phyloP scores from a whole-genome alignment of 2,888 invertebrate species.

The Ichneumoninae sp. region DNA sequence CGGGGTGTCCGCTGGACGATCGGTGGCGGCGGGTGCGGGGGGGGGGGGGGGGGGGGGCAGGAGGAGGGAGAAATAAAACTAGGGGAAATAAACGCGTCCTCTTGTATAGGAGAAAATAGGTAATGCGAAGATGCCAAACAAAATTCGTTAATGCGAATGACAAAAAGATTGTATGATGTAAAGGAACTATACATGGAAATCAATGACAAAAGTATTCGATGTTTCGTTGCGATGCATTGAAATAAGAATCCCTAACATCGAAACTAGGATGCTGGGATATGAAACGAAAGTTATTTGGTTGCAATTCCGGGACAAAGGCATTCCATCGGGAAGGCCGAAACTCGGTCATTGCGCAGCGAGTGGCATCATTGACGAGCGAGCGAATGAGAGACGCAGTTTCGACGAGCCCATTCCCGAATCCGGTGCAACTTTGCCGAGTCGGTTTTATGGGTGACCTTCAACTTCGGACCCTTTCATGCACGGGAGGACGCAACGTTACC shows the following conservation, averaged over 20 bases:
- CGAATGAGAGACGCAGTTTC: constrained; percentile 30
- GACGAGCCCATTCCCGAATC: constrained; percentile 31
- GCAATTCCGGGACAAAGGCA: neutral
- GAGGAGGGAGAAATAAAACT: neutral
- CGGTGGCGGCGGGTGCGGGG: constrained; percentile 16
- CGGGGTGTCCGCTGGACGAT: constrained; percentile 2
- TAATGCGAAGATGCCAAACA: neutral
- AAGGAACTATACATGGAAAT: neutral
- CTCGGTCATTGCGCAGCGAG: constrained; percentile 15
- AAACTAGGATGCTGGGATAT: too few relatives aligned
- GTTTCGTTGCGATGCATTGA: neutral
- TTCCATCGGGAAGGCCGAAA: neutral
- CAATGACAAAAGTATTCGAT: neutral
- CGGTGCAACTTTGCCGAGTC: constrained; percentile 51
- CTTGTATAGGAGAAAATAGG: neutral
- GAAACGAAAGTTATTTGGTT: neutral
- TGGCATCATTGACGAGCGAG: constrained; percentile 45
- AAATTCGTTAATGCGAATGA: neutral
- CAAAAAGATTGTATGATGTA: neutral
- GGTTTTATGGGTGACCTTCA: constrained; percentile 69
- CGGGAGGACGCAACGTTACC: constrained; percentile 61
- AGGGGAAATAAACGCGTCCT: neutral
- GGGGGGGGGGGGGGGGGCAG: constrained; percentile 30
- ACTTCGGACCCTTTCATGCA: constrained; percentile 66
- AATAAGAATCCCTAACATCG: neutral